A percentile compares a stretch with the other conserved stretches of the same genome.
These are phyloP conservation scores for Euura lappo DNA, from an alignment of 1,140 invertebrate genomes.

Conservation along the genomic window DNA sequence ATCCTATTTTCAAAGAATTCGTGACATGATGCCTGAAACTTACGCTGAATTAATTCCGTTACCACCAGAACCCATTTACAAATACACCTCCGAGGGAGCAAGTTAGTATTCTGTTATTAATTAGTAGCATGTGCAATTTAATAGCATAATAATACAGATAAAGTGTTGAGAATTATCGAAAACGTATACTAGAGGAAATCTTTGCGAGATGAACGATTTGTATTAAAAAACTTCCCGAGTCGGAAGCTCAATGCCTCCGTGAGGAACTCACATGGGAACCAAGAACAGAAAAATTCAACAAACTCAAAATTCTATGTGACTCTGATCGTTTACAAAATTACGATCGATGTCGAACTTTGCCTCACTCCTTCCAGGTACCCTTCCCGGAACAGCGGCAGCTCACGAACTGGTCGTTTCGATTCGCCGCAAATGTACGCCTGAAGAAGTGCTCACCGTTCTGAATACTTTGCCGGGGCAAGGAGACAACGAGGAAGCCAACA, in stretches of 20 bases:
- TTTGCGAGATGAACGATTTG: too few species aligned
- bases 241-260: too few species aligned
- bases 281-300: too few species aligned
- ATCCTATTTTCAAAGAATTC: slow-evolving; percentile 93
- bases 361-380: slow-evolving; percentile 65
- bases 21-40: slow-evolving; percentile 88
- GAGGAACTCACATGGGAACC: too few species aligned
- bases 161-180: too few species aligned
- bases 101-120: slow-evolving; percentile 63
- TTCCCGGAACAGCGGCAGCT: slow-evolving; percentile 84
- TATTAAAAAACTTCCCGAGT: too few species aligned
- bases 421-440: slow-evolving; percentile 85
- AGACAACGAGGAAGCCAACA: slow-evolving; percentile 72
- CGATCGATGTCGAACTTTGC: background rate
- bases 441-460: slow-evolving; percentile 89
- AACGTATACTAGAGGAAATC: too few species aligned
- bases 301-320: slow-evolving; percentile 11
- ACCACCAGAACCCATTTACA: slow-evolving; percentile 79
- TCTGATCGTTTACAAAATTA: background rate
- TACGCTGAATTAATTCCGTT: slow-evolving; percentile 86
- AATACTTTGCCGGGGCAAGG: slow-evolving; percentile 84
- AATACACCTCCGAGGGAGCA: slow-evolving; percentile 81
- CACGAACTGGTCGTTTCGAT: slow-evolving; percentile 86
- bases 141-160: too few species aligned
- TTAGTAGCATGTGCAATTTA: too few species aligned